Base-by-base conservation (phyloP, 1,140 invertebrate genomes). In the Bombus difficillimus region DNA sequence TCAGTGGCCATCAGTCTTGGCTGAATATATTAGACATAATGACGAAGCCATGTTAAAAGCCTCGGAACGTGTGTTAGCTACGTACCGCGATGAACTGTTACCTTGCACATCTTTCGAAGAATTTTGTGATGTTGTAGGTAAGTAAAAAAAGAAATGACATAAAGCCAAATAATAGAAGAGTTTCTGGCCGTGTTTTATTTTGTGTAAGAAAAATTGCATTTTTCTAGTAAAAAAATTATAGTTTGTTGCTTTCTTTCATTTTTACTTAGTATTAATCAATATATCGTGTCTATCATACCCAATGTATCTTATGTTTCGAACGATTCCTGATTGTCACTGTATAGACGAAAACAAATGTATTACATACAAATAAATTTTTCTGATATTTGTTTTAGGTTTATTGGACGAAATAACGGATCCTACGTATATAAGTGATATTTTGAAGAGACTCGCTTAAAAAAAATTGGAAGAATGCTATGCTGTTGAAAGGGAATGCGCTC, bases 21-120 rank as follows among this genome's bases (percentile, higher is more conserved):
- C 98, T 43, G 98, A 99, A 92, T 99, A 98, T 93, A 98, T 99
- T 91, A 97, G 99, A 10, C 97, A 98, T 92, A 99, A 99, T 95
- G 99, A 99, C 95, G 98, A 98, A 94, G 95, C 96, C 22, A 96
- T 99, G 93, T 95, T 98, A 22, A 99, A 99, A 94, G 97, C 97
- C 53, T 98, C 98, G 32, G 98, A 99, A 93, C 96, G 96, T 82
- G 96, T 98, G 68, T 96, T 99, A 72, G 95, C 96, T 25, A 96
- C 96, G 8, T 98, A 99, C 91, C 97, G 98, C 87, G 98, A 99
- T 89, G 98, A 99, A 94, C 96, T 99, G 88, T 95, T 99, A 88
- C 98, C 98, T 15, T 98, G 98, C 95, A 96, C 98, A 88, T 98
- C 98, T 15, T 98, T 99, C 94, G 96, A 96, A 32, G 98, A 99